Evolutionary conservation across 2,797 vertebrate genomes (phyloP).

Genomic region (Gymnothorax reevesii): DNA sequence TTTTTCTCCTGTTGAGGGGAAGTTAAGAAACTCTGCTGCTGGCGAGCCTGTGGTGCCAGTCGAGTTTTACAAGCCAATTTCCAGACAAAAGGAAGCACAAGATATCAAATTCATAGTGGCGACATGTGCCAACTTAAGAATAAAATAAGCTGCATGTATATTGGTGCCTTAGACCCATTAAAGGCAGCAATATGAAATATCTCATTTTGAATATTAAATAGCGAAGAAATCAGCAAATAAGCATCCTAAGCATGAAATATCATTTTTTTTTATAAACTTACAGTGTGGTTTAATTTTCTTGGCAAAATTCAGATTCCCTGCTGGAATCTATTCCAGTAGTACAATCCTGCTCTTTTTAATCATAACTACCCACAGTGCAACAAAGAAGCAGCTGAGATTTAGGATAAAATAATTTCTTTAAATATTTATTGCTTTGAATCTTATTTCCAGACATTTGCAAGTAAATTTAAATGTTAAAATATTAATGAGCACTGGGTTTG

Average conservation of each 20-base stretch:
- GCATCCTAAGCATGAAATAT: not conserved
- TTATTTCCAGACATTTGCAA: constrained; percentile 73
- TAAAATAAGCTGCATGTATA: not conserved
- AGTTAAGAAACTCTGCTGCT: not conserved
- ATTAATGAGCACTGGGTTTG: constrained; percentile 59
- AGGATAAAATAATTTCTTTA: constrained; percentile 63
- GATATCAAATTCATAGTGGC: not conserved
- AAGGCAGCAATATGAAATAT: not conserved
- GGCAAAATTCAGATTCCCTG: not conserved
- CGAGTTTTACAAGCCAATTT: not conserved
- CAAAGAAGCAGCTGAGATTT: constrained; percentile 46
- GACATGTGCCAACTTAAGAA: not conserved
- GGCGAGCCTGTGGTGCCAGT: not conserved
- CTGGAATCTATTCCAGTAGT: not conserved
- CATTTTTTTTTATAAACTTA: constrained; percentile 1
- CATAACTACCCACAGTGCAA: constrained; percentile 13
- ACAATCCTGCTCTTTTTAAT: not conserved
- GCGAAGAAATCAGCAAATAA: not conserved
- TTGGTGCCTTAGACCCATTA: not conserved
- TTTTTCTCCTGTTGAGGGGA: not conserved
- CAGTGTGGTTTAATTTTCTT: not conserved
- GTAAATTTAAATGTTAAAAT: constrained; percentile 69
- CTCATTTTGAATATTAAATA: not conserved
- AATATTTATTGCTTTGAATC: constrained; percentile 75
- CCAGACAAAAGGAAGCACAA: not conserved